Percentiles rank a stretch among this genome's conserved stretches.
These are phyloP conservation scores for Miltochrista miniata DNA, from an alignment of 2,888 invertebrate genomes.

Conservation along the genomic window DNA sequence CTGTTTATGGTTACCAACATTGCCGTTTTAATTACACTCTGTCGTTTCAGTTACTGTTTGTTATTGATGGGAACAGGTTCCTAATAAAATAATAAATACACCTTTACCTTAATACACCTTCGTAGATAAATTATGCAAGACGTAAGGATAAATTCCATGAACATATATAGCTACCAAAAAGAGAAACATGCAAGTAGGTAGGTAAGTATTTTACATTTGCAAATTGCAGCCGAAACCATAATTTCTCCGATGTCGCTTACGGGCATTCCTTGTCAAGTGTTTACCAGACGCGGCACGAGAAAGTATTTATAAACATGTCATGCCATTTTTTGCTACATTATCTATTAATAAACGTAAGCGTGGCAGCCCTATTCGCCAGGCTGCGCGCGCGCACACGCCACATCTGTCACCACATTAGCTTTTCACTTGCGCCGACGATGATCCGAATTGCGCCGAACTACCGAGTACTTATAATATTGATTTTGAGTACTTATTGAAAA, in stretches of 20 bases:
- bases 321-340: slow-evolving; percentile 4
- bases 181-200: too few relatives aligned
- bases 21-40: too few relatives aligned
- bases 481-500: too few relatives aligned
- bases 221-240: background rate
- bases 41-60: too few relatives aligned
- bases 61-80: too few relatives aligned
- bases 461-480: slow-evolving; percentile 20
- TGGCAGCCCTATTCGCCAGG: slow-evolving; percentile 49
- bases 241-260: background rate
- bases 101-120: too few relatives aligned
- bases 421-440: slow-evolving; percentile 41
- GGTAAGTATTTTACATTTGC: background rate
- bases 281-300: slow-evolving; percentile 1
- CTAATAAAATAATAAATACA: too few relatives aligned
- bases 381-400: slow-evolving; percentile 44
- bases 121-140: too few relatives aligned
- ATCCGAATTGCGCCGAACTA: slow-evolving; percentile 3
- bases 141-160: too few relatives aligned
- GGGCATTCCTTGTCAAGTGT: slow-evolving; percentile 5
- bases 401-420: slow-evolving; percentile 65
- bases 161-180: too few relatives aligned
- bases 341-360: slow-evolving; percentile 2
- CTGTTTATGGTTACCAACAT: too few relatives aligned
- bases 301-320: slow-evolving; percentile 7